phyloP scores from a whole-genome alignment of 2,113 vertebrate genomes.

The Suricata suricatta region DNA sequence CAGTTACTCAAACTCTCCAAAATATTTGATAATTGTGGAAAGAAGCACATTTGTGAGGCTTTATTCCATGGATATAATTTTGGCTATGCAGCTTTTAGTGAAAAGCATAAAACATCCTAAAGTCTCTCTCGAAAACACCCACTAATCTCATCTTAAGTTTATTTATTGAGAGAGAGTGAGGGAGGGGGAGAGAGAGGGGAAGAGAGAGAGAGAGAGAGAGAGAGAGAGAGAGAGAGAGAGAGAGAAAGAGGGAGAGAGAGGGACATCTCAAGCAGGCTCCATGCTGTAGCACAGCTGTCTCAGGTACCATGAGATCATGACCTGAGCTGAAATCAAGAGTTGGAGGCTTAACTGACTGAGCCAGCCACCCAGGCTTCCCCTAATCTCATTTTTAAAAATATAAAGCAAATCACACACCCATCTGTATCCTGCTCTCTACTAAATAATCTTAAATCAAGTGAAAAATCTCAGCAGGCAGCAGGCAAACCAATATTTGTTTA shows the following conservation, averaged over 20 bases:
- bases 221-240: too few species aligned
- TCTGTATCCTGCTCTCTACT: neutral
- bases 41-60: neutral
- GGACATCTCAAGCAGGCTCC: too few species aligned
- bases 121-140: neutral
- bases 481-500: neutral
- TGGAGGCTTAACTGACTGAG: too few species aligned
- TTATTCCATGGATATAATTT: neutral
- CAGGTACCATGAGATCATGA: too few species aligned
- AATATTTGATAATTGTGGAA: neutral
- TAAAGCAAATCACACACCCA: neutral
- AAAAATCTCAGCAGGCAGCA: neutral
- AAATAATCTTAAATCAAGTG: conserved; percentile 2
- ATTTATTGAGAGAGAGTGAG: too few species aligned
- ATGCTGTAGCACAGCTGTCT: too few species aligned
- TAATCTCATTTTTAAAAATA: neutral
- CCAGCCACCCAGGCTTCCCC: neutral
- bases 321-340: too few species aligned
- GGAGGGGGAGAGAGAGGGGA: too few species aligned
- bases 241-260: too few species aligned
- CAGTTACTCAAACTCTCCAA: neutral
- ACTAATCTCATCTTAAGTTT: neutral
- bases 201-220: too few species aligned
- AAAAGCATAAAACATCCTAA: neutral
- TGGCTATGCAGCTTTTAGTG: neutral